A percentile compares a stretch with the other conserved stretches of the same genome.
These are phyloP conservation scores for Synergus itoensis DNA, from an alignment of 2,888 invertebrate species.

Conservation along the genomic window DNA sequence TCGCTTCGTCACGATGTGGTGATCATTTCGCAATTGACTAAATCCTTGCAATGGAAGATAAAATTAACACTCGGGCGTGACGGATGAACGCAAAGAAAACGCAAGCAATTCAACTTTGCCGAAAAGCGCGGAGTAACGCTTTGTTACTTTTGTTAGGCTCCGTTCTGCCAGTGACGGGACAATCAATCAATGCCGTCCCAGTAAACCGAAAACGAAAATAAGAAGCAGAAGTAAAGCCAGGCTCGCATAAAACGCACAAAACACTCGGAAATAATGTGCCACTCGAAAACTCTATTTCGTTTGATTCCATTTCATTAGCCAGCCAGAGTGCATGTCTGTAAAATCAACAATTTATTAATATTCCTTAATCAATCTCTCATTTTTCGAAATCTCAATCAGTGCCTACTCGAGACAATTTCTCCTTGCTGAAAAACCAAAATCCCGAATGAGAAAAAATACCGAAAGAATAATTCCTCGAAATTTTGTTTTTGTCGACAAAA, in stretches of 20 bases:
- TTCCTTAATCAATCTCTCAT: too few species aligned
- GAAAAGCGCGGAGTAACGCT: slow-evolving; percentile 61
- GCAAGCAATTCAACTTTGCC: slow-evolving; percentile 66
- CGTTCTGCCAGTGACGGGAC: slow-evolving; percentile 74
- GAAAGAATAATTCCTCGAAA: too few species aligned
- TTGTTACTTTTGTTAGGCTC: slow-evolving; percentile 73
- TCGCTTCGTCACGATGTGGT: background rate
- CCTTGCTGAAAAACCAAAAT: too few species aligned
- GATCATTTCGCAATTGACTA: slow-evolving; percentile 40
- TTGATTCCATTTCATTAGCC: background rate
- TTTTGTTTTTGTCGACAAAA: too few species aligned
- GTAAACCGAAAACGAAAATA: slow-evolving; percentile 67
- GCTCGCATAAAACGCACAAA: slow-evolving; percentile 51
- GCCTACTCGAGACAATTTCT: too few species aligned
- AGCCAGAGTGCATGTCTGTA: background rate
- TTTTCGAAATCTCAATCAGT: too few species aligned
- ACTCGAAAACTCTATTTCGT: background rate
- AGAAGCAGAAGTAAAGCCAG: slow-evolving; percentile 54
- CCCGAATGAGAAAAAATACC: too few species aligned
- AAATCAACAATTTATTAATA: background rate
- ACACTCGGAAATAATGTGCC: slow-evolving; percentile 54
- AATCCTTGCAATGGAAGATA: slow-evolving; percentile 49
- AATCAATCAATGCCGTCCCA: slow-evolving; percentile 74
- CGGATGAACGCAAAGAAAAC: slow-evolving; percentile 47
- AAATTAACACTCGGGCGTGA: slow-evolving; percentile 41